phyloP scores from a whole-genome alignment of 2,113 vertebrate species.

The Paraplagusia blochii region DNA sequence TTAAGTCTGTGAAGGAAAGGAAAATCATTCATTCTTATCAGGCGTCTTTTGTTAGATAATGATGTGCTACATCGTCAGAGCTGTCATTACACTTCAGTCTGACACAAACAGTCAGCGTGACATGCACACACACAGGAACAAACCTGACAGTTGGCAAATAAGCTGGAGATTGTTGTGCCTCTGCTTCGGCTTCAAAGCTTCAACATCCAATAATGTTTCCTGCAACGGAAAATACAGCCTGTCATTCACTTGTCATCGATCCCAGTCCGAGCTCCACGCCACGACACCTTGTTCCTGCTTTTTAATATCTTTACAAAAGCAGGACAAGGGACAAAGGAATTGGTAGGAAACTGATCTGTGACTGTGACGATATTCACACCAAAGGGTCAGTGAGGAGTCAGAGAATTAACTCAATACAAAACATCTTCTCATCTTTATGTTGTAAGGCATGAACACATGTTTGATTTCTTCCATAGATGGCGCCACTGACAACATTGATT shows the following conservation, averaged over 20 bases:
- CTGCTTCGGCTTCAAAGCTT: not conserved
- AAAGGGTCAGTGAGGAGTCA: too few relatives aligned
- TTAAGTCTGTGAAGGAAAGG: slow-evolving; percentile 10
- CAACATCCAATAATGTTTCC: slow-evolving; percentile 3
- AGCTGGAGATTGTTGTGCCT: not conserved
- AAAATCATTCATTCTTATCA: slow-evolving; percentile 44
- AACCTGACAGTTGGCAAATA: slow-evolving; percentile 18
- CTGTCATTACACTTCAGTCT: slow-evolving; percentile 34
- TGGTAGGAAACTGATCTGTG: too few relatives aligned
- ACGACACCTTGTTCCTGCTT: not conserved
- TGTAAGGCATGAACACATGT: too few relatives aligned
- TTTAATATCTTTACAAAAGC: too few relatives aligned
- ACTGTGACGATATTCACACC: too few relatives aligned
- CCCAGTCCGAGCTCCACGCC: not conserved
- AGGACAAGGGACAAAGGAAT: too few relatives aligned
- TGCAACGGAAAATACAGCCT: slow-evolving; percentile 12
- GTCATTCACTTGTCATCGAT: slow-evolving; percentile 20
- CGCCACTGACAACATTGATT: too few relatives aligned
- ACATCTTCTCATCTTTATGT: too few relatives aligned
- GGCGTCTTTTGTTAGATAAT: slow-evolving; percentile 55
- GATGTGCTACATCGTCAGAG: slow-evolving; percentile 37
- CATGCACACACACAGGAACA: slow-evolving; percentile 6
- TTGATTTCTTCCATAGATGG: too few relatives aligned
- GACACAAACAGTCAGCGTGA: slow-evolving; percentile 23
- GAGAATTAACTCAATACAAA: too few relatives aligned